Percentiles rank a stretch among this genome's conserved stretches.
Conservation (phyloP, 1,140 invertebrate genomes). For the Probaryconus sp. region DNA sequence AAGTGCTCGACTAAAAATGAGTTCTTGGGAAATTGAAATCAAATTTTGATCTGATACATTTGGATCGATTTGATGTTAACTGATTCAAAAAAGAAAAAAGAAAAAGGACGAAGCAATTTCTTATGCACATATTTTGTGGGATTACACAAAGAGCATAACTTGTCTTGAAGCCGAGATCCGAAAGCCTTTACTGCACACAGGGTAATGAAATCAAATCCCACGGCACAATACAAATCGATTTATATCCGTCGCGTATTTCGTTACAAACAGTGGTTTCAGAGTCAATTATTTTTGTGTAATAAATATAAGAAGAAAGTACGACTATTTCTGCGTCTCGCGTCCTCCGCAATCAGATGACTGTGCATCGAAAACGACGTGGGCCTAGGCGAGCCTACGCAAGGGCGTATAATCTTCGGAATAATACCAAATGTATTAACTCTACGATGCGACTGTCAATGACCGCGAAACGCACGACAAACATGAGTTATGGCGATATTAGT, state of each 20-base stretch:
- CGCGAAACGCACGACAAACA: slow-evolving; percentile 28
- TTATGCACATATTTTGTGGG: slow-evolving; percentile 15
- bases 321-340: slow-evolving; percentile 34
- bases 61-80: no score
- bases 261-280: slow-evolving; percentile 10
- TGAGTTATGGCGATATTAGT: slow-evolving; percentile 15
- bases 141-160: slow-evolving; percentile 8
- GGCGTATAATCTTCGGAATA: slow-evolving; percentile 20
- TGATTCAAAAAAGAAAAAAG: no score
- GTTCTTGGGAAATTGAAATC: no score
- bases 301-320: slow-evolving; percentile 37
- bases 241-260: slow-evolving; percentile 21
- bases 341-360: slow-evolving; percentile 43
- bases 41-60: no score
- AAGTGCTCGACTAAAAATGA: no score
- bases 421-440: slow-evolving; percentile 30
- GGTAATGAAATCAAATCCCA: slow-evolving; percentile 21
- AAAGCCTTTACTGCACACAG: background rate
- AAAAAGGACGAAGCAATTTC: no score
- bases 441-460: slow-evolving; percentile 51
- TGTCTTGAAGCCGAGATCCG: background rate
- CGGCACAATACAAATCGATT: slow-evolving; percentile 22
- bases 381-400: slow-evolving; percentile 39
- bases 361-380: slow-evolving; percentile 43
- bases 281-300: slow-evolving; percentile 38